Evolutionary conservation across 2,797 vertebrate genomes (phyloP).

Genomic region (Parauchenoglanis ngamensis): DNA sequence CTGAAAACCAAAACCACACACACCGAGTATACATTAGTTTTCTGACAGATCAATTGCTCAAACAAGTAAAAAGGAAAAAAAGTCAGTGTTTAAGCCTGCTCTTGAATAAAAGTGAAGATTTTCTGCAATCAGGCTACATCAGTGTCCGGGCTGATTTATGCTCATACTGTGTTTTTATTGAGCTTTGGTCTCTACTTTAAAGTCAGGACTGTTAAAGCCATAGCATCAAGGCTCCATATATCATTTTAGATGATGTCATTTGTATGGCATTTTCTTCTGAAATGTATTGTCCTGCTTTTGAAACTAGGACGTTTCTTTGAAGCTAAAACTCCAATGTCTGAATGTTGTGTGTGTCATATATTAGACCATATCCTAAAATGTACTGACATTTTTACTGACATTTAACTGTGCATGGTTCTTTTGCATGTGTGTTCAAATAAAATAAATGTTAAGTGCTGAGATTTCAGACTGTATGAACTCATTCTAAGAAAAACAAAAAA

Average conservation of each 20-base stretch:
- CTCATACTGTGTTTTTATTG: neutral
- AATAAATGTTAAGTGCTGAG: constrained; percentile 38
- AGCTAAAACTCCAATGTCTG: neutral
- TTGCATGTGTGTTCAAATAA: constrained; percentile 52
- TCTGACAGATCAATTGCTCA: neutral
- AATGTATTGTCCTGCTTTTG: constrained; percentile 1
- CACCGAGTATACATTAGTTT: neutral
- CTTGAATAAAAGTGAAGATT: neutral
- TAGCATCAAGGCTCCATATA: constrained; percentile 34
- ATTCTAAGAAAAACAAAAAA: neutral
- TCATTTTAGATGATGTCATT: constrained; percentile 15
- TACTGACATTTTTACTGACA: constrained; percentile 29
- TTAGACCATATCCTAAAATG: neutral
- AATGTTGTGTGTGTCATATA: neutral
- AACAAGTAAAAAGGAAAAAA: neutral
- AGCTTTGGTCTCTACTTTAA: neutral
- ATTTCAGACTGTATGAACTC: neutral
- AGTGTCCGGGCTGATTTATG: neutral
- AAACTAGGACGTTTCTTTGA: neutral
- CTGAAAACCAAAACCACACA: neutral
- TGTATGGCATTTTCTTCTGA: constrained; percentile 22
- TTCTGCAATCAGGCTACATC: neutral
- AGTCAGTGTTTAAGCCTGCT: neutral
- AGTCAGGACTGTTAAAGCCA: constrained; percentile 43
- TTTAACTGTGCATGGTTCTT: constrained; percentile 49